Base-by-base conservation (phyloP, 64 coral and sea anemone genomes). In the Montipora cactus region DNA sequence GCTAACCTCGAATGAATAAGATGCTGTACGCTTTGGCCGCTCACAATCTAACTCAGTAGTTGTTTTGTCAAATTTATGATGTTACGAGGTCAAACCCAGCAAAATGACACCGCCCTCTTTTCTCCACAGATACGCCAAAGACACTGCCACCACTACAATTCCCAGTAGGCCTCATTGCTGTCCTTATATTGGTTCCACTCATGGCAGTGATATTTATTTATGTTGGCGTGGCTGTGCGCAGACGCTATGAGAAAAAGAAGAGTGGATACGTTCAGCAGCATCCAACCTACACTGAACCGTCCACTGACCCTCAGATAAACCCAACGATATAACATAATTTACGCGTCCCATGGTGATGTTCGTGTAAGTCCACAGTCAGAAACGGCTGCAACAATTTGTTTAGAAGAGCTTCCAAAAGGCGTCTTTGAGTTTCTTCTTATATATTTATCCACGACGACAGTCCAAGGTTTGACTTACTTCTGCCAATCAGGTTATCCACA, bases 151-250 rank as follows among this genome's bases (percentile, higher is more conserved):
- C 15, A 48, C n/a, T 16, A 48, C 48, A 44, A 44, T 86, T 86
- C 66, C 82, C 82, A 4, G 62, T 12, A 49, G 82, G 82, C 19
- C 64, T 51, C 82, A 51, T 86, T 86, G 82, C 82, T 51, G 44
- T 22, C 47, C 64, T 86, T 19, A 44, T 86, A 68, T 86, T 86
- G 66, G 82, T 86, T 59, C 82, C 82, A 49, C 46, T 86, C 2
- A 19, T 20, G 6, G 82, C 82, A 4, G 18, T 86, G 5, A 15
- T 68, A 45, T 71, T 86, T 71, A 86, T 86, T 47, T 86, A 86
- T 44, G 18, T 70, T 18, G 82, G 64, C 18, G 45, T 86, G 3
- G 18, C 45, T 69, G 44, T 86, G 44, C 82, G 82, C 66, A 86
- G 82, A 64, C 82, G 66, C 45, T 71, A 52, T 13, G 19, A 51